Evolutionary conservation across 1,140 invertebrate species (phyloP).

Genomic region (Neodiprion pinetum): DNA sequence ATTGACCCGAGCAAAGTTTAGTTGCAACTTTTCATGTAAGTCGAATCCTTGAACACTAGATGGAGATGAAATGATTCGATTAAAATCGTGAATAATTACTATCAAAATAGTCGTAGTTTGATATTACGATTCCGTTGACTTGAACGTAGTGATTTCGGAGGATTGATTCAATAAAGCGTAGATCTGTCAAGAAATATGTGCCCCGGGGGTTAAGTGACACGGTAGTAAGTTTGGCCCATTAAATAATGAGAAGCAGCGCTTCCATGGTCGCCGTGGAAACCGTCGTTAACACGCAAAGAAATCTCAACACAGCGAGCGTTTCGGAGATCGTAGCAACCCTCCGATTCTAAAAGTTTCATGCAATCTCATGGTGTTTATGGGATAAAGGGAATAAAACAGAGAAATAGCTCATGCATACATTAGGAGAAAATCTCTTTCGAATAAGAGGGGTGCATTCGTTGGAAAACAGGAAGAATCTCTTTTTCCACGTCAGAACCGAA

Average conservation of each 20-base stretch:
- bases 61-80: too few relatives aligned
- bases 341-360: conserved; percentile 15
- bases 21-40: too few relatives aligned
- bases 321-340: not conserved
- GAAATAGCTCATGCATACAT: conserved; percentile 17
- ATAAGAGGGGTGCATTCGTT: conserved; percentile 9
- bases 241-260: conserved; percentile 12
- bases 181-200: not conserved
- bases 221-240: not conserved
- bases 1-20: too few relatives aligned
- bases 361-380: conserved; percentile 18
- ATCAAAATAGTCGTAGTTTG: too few relatives aligned
- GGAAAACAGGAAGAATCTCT: not conserved
- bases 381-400: conserved; percentile 13
- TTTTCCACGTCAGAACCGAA: not conserved
- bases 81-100: too few relatives aligned
- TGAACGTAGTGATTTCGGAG: not conserved
- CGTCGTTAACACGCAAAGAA: not conserved
- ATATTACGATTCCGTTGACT: too few relatives aligned
- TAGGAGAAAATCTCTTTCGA: conserved; percentile 4
- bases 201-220: not conserved
- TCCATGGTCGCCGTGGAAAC: conserved; percentile 11
- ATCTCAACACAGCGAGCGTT: not conserved
- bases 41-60: too few relatives aligned
- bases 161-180: not conserved